Conservation (phyloP, 2,113 vertebrate species). For the Sapayoa aenigma region DNA sequence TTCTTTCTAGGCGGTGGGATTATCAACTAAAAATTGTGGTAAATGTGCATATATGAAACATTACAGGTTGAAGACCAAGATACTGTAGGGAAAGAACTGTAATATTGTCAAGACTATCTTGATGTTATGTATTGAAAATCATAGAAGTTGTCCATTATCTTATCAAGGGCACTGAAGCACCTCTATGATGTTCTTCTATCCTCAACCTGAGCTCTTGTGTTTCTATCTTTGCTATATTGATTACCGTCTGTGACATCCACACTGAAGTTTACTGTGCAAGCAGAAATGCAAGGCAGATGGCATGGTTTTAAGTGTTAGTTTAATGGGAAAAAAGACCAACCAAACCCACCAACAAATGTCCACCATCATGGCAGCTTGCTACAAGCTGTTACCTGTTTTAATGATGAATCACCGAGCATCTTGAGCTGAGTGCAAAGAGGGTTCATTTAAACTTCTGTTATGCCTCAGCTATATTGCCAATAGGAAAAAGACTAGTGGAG, state of each 20-base stretch:
- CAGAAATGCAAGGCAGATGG: background rate
- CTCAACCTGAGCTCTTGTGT: background rate
- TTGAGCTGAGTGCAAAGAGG: too few relatives aligned
- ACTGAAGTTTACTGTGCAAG: background rate
- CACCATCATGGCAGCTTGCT: background rate
- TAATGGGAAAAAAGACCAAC: too few relatives aligned
- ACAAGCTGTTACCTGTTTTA: background rate
- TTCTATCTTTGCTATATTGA: background rate
- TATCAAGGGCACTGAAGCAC: background rate
- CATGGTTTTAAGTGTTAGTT: background rate
- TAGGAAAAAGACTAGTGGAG: background rate
- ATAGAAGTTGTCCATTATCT: background rate
- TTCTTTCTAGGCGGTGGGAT: background rate
- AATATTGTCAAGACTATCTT: background rate
- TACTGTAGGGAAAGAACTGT: background rate
- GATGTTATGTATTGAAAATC: background rate
- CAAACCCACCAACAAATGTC: background rate
- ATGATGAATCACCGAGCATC: background rate
- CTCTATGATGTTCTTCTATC: rapidly evolving
- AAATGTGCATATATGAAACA: rapidly evolving
- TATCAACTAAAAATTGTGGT: background rate
- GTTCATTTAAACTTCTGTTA: background rate
- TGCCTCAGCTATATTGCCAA: rapidly evolving
- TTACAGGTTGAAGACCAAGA: background rate
- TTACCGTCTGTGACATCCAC: background rate